phyloP scores from a whole-genome alignment of 2,113 vertebrate genomes.

The Poicephalus gulielmi region DNA sequence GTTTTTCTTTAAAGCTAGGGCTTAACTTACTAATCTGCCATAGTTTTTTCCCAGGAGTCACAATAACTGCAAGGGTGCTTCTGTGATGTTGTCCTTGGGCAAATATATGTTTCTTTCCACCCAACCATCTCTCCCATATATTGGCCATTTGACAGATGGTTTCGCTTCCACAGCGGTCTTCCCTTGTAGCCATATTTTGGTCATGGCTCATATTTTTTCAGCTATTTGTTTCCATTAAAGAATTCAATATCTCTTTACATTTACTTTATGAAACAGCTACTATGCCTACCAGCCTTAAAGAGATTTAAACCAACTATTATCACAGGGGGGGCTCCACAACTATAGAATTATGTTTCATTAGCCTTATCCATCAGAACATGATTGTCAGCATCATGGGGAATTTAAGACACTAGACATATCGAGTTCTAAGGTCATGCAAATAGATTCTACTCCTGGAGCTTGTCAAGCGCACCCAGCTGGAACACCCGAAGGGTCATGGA shows the following conservation, averaged over 20 bases:
- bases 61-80: not conserved
- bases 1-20: not conserved
- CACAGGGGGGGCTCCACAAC: conserved; percentile 3
- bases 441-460: not conserved
- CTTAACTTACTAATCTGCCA: not conserved
- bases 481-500: conserved; percentile 16
- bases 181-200: not conserved
- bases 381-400: not conserved
- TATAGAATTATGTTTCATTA: conserved; percentile 46
- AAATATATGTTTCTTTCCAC: not conserved
- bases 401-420: not conserved
- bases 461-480: conserved; percentile 26
- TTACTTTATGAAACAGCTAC: not conserved
- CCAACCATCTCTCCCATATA: not conserved
- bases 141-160: not conserved
- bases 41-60: not conserved
- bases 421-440: conserved; percentile 54
- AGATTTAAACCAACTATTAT: conserved; percentile 13
- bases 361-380: conserved; percentile 42
- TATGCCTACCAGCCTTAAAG: conserved; percentile 14
- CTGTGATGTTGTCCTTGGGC: not conserved
- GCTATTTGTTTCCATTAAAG: conserved; percentile 19
- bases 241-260: not conserved
- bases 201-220: conserved; percentile 29
- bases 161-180: not conserved